These are phyloP conservation scores for Littorina saxatilis DNA, from an alignment of 1,140 invertebrate genomes.

Conservation along the genomic window DNA sequence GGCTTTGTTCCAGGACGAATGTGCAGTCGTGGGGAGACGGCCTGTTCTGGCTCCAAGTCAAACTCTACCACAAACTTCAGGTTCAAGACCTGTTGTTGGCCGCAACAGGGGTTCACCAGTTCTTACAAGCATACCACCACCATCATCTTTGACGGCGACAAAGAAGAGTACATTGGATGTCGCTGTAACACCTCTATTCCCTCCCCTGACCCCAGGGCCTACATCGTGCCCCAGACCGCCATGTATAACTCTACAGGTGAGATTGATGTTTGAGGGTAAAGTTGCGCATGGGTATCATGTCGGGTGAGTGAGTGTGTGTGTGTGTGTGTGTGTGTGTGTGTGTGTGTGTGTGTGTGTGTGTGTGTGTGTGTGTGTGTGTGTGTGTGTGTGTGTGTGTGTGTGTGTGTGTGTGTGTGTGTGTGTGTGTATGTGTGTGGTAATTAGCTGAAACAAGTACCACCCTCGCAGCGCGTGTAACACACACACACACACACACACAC, in stretches of 20 bases:
- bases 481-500: too few species aligned
- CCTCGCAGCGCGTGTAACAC: too few species aligned
- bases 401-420: neutral
- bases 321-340: neutral
- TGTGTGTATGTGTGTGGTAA: neutral
- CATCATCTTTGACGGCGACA: neutral
- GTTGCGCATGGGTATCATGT: neutral
- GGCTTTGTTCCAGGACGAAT: neutral
- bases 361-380: neutral
- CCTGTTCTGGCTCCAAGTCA: neutral
- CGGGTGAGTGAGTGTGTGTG: neutral
- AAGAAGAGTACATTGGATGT: constrained; percentile 14
- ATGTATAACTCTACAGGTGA: neutral
- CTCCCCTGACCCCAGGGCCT: neutral
- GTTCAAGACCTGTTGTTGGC: neutral
- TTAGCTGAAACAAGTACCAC: too few species aligned
- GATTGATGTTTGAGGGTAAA: neutral
- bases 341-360: too few species aligned
- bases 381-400: neutral
- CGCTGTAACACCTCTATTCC: neutral
- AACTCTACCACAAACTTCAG: neutral
- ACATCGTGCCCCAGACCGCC: neutral
- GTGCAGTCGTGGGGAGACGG: neutral
- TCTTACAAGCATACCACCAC: neutral
- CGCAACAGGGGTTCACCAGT: neutral